These are phyloP conservation scores for Tuta absoluta DNA, from an alignment of 2,888 invertebrate genomes.

Conservation along the genomic window DNA sequence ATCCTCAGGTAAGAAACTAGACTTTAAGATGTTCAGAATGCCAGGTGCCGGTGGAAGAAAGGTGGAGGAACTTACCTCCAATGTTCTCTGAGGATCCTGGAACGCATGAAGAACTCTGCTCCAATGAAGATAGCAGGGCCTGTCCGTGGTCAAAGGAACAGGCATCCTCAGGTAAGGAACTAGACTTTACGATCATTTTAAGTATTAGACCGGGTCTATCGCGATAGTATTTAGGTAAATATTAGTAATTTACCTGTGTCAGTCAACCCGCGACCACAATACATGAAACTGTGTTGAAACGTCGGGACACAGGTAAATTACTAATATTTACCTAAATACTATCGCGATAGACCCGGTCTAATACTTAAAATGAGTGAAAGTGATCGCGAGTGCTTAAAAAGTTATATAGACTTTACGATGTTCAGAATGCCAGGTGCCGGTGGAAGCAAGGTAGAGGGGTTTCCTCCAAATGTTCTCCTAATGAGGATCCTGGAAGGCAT, in stretches of 20 bases:
- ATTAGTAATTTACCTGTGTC: too few relatives aligned
- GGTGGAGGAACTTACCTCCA: conserved; percentile 95
- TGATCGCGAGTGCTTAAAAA: too few relatives aligned
- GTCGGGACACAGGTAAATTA: too few relatives aligned
- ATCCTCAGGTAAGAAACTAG: background rate
- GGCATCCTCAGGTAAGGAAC: background rate
- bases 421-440: conserved; percentile 94
- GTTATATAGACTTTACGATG: too few relatives aligned
- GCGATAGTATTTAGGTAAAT: too few relatives aligned
- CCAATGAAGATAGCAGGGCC: conserved; percentile 67
- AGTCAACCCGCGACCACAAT: too few relatives aligned
- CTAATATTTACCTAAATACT: too few relatives aligned
- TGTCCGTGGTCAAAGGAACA: conserved; percentile 48
- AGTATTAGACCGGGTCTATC: too few relatives aligned
- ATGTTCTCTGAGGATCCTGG: conserved; percentile 97
- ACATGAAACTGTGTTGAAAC: too few relatives aligned
- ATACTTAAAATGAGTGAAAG: too few relatives aligned
- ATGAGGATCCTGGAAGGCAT: conserved; percentile 96
- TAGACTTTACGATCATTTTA: background rate
- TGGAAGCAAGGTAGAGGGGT: conserved; percentile 91
- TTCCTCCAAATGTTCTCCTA: conserved; percentile 95
- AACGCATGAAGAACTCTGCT: conserved; percentile 90
- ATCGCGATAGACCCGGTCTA: too few relatives aligned
- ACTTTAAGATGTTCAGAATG: background rate
- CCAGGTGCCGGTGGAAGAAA: conserved; percentile 72